These are phyloP conservation scores for Drosophila saltans DNA, from an alignment of 1,140 invertebrate genomes.

Conservation along the genomic window DNA sequence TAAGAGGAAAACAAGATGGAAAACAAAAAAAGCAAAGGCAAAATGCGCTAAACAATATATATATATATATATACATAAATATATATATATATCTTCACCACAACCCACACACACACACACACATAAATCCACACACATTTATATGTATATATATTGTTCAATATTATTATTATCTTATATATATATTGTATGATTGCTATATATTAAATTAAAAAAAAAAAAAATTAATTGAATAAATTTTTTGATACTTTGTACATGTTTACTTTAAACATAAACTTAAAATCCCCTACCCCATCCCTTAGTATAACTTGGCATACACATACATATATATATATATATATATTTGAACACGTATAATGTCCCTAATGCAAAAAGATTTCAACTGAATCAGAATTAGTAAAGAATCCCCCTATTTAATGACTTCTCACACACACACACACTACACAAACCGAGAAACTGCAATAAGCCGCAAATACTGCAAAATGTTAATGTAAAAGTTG, in stretches of 20 bases:
- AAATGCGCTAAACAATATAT: constrained; percentile 68
- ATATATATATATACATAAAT: constrained; percentile 46
- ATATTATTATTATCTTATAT: constrained; percentile 78
- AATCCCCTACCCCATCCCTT: constrained; percentile 39
- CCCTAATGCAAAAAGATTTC: constrained; percentile 30
- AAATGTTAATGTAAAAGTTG: constrained; percentile 60
- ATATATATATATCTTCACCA: constrained; percentile 44
- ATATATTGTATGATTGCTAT: constrained; percentile 77
- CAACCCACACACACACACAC: not conserved
- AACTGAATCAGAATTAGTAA: constrained; percentile 53
- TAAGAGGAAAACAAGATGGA: constrained; percentile 62
- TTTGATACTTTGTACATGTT: constrained; percentile 81
- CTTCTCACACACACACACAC: constrained; percentile 39
- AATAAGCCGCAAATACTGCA: constrained; percentile 45
- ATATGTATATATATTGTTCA: constrained; percentile 67
- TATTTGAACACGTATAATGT: constrained; percentile 8
- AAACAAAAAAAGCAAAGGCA: constrained; percentile 61
- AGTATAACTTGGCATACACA: constrained; percentile 62
- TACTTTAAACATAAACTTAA: constrained; percentile 64
- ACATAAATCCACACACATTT: constrained; percentile 12
- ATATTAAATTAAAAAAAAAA: constrained; percentile 20
- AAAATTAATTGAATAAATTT: constrained; percentile 60
- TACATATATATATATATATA: constrained; percentile 59
- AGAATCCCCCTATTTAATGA: constrained; percentile 46
- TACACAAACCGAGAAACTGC: constrained; percentile 40